Evolutionary conservation across 2,888 invertebrate species (phyloP).

Genomic region (Lissonota sp.): DNA sequence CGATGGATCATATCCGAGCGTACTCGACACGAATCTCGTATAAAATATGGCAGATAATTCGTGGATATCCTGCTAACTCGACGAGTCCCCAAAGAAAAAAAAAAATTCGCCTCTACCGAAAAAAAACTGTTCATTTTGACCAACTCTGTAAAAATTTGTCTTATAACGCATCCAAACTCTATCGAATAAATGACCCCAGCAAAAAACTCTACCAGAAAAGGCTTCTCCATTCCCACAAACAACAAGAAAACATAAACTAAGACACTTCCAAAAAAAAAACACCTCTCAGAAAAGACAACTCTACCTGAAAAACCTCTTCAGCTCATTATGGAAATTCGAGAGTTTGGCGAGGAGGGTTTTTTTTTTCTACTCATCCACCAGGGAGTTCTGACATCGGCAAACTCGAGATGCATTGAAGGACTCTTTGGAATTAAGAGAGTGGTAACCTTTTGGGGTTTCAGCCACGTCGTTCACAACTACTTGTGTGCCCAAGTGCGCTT

Average conservation of each 20-base stretch:
- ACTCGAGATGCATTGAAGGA: not conserved
- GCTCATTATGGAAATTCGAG: not conserved
- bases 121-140: too few species aligned
- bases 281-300: too few species aligned
- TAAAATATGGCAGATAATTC: not conserved
- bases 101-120: too few species aligned
- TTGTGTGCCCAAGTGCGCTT: constrained; percentile 33
- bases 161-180: too few species aligned
- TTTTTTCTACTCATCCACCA: not conserved
- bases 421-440: constrained; percentile 31
- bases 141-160: too few species aligned
- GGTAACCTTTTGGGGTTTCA: not conserved
- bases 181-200: too few species aligned
- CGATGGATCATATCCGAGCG: constrained; percentile 43
- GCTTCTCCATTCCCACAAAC: too few species aligned
- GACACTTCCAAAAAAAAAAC: too few species aligned
- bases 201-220: too few species aligned
- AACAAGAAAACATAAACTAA: too few species aligned
- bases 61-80: too few species aligned
- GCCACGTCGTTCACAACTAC: not conserved
- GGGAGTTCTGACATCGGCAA: not conserved
- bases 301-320: not conserved
- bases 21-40: constrained; percentile 11
- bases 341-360: not conserved
- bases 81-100: too few species aligned